Percentiles rank a stretch among this genome's conserved stretches.
phyloP scores from a whole-genome alignment of 2,797 vertebrate species.

The Dallia pectoralis region DNA sequence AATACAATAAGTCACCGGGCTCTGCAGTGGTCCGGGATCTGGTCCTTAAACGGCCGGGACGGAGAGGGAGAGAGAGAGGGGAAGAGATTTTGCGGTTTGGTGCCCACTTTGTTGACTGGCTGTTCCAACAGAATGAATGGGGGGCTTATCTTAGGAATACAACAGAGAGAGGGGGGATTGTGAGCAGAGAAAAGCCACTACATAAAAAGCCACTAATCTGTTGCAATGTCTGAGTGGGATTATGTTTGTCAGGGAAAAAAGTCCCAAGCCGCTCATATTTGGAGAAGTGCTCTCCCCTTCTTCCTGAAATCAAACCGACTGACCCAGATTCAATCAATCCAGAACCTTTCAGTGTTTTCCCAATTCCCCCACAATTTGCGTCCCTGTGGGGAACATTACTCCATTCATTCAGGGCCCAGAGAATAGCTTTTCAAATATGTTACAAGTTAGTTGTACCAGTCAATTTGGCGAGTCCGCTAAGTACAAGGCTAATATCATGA shows the following conservation, averaged over 20 bases:
- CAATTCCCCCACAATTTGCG: background rate
- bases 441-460: conserved; percentile 23
- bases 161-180: conserved; percentile 54
- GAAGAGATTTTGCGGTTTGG: background rate
- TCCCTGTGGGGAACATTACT: conserved; percentile 29
- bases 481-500: conserved; percentile 57
- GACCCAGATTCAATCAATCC: conserved; percentile 36
- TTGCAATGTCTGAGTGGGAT: conserved; percentile 61
- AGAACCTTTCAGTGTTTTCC: conserved; percentile 40
- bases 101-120: conserved; percentile 32
- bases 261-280: conserved; percentile 40
- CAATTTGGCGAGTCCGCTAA: conserved; percentile 36
- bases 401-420: conserved; percentile 34
- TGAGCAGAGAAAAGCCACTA: conserved; percentile 54
- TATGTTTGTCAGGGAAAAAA: conserved; percentile 59
- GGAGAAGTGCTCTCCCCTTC: conserved; percentile 18
- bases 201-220: conserved; percentile 68
- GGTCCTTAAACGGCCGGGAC: conserved; percentile 14
- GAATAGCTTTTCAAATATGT: conserved; percentile 13
- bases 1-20: conserved; percentile 2
- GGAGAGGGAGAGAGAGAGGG: background rate
- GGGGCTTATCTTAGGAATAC: conserved; percentile 58
- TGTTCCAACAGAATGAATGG: conserved; percentile 47
- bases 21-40: conserved; percentile 1
- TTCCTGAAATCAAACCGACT: conserved; percentile 42